These are phyloP conservation scores for Pygoscelis adeliae DNA, from an alignment of 2,113 vertebrate species.

Conservation along the genomic window DNA sequence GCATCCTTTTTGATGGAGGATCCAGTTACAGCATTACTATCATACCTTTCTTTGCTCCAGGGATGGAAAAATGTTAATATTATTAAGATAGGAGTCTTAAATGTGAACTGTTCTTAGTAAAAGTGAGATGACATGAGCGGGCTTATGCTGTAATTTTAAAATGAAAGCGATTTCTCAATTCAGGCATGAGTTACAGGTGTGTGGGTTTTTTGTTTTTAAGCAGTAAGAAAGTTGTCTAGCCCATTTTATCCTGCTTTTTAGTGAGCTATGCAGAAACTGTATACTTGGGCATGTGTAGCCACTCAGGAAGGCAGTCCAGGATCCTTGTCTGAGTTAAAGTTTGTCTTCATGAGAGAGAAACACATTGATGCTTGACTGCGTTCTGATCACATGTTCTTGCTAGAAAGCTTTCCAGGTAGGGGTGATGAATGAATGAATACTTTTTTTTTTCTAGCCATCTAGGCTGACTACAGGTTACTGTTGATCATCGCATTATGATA, in stretches of 20 bases:
- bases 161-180: background rate
- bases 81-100: background rate
- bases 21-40: background rate
- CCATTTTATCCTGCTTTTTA: background rate
- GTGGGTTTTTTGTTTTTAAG: background rate
- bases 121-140: background rate
- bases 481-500: background rate
- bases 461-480: background rate
- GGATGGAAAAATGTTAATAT: background rate
- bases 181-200: background rate
- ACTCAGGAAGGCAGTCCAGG: background rate
- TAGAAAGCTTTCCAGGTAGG: background rate
- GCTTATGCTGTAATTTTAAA: background rate
- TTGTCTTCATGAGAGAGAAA: background rate
- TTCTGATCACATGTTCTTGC: background rate
- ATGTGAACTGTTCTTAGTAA: background rate
- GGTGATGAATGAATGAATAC: background rate
- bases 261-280: background rate
- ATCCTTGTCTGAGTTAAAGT: background rate
- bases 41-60: background rate
- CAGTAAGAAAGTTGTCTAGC: background rate
- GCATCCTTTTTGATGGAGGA: background rate
- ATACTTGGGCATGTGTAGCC: background rate
- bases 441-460: background rate
- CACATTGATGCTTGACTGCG: background rate